Evolutionary conservation across 2,113 vertebrate genomes (phyloP), one percentile per base, ranked within the genome.

Genomic region (Delphinapterus leucas): DNA sequence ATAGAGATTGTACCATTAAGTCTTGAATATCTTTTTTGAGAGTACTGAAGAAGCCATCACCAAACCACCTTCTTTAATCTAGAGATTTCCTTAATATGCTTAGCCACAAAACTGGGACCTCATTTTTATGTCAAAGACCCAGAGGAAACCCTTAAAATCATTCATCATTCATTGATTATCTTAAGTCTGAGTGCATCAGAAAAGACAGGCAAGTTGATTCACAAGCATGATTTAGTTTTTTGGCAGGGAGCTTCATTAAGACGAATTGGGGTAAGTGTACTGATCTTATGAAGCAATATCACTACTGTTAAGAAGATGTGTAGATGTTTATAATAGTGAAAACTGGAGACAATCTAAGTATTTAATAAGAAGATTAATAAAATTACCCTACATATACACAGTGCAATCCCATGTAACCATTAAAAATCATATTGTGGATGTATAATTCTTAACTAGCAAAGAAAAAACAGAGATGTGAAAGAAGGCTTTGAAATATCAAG

Each of bases 301-400:
- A 47, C 53, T 93, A 23, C 38, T 70, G 2, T 96, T 61, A 84
- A 71, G 80, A 68, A 79, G 67, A 90, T 12, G 10, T 96, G 9
- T 84, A 33, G 26, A 80, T 88, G 28, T 84, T 79, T 84, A 47
- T 36, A 85, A 89, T 21, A 79, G 36, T 63, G 33, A 83, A 93
- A 87, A 26, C 38, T 68, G 44, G n/a, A 95, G n/a, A 58, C 11
- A 70, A 90, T 71, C 33, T 92, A 73, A 73, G 18, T 86, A 26
- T 68, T 49, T 81, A 58, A 80, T 53, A 73, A 55, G n/a, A 95
- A 33, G n/a, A 95, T 61, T 70, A 95, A 83, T 91, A 83, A 92
- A 88, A 88, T 65, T 88, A 49, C 44, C 60, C 44, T 77, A 41
- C 7, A 61, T 44, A 53, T 80, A n/a, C 3, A 81, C 18, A 86